Evolutionary conservation across 37 sponge, comb jelly and placozoan genomes (phyloP).

Genomic region (Axinella damicornis): DNA sequence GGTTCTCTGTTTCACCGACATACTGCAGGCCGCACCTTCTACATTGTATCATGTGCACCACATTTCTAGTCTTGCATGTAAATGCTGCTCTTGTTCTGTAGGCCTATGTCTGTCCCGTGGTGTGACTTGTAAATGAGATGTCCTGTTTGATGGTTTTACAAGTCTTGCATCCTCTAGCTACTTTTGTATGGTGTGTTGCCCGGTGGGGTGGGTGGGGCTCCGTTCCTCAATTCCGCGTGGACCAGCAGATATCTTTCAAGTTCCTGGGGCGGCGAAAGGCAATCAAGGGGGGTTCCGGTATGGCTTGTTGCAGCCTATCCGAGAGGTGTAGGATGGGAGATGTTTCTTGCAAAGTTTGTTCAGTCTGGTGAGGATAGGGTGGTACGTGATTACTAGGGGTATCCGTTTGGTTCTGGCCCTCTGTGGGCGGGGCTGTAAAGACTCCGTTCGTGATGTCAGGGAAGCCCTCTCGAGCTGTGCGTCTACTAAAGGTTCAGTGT

Average conservation of each 20-base stretch:
- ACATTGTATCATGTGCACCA: too few species aligned
- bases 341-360: not conserved
- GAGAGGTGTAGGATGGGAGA: not conserved
- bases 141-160: too few species aligned
- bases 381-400: slow-evolving; percentile 1
- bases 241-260: not conserved
- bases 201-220: not conserved
- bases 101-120: too few species aligned
- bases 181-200: too few species aligned
- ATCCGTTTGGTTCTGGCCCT: not conserved
- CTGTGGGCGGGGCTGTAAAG: not conserved
- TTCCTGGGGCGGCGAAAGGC: not conserved
- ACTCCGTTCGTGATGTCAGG: not conserved
- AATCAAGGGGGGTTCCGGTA: not conserved
- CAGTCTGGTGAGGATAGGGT: not conserved
- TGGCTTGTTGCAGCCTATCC: not conserved
- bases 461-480: not conserved
- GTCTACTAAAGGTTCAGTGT: not conserved
- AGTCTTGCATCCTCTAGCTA: too few species aligned
- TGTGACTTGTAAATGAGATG: too few species aligned
- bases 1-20: too few species aligned
- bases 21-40: too few species aligned
- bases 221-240: not conserved
- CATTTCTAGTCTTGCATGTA: too few species aligned
- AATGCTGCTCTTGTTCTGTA: too few species aligned